Conservation (phyloP, 2,888 invertebrate genomes). For the Agriopis leucophaearia region DNA sequence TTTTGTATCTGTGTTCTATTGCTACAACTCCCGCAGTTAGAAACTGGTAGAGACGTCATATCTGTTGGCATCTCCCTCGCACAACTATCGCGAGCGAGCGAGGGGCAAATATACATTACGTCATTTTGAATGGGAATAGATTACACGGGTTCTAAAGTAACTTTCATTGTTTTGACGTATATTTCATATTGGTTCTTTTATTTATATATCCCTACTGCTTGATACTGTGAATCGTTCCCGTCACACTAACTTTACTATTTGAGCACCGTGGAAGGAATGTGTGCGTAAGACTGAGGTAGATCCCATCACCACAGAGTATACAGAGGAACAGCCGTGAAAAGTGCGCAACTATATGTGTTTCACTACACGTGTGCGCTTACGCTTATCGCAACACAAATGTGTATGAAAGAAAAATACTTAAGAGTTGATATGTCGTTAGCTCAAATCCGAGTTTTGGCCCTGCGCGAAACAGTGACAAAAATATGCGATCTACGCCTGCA, state of each 20-base stretch:
- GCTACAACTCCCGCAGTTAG: not conserved
- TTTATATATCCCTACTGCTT: conserved; percentile 2
- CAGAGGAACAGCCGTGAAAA: not conserved
- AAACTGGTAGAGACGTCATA: not conserved
- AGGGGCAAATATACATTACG: not conserved
- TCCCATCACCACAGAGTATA: conserved; percentile 26
- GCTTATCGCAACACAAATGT: too few relatives aligned
- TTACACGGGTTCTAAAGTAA: not conserved
- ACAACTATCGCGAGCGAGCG: not conserved
- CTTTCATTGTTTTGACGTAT: not conserved
- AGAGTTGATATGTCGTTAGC: too few relatives aligned
- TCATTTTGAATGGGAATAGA: not conserved
- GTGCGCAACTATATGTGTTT: not conserved
- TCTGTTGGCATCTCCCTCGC: conserved; percentile 2
- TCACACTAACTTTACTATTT: conserved; percentile 73
- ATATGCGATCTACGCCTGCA: too few relatives aligned
- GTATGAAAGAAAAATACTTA: too few relatives aligned
- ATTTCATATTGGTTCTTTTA: not conserved
- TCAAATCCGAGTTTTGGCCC: too few relatives aligned
- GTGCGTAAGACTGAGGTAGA: conserved; percentile 77
- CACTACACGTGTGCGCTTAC: not conserved
- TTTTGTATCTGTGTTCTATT: not conserved
- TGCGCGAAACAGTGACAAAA: too few relatives aligned
- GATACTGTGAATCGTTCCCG: conserved; percentile 42
- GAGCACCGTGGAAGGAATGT: conserved; percentile 91